Base-by-base conservation (phyloP, 2,797 vertebrate genomes). In the Hoplostethus mediterraneus region DNA sequence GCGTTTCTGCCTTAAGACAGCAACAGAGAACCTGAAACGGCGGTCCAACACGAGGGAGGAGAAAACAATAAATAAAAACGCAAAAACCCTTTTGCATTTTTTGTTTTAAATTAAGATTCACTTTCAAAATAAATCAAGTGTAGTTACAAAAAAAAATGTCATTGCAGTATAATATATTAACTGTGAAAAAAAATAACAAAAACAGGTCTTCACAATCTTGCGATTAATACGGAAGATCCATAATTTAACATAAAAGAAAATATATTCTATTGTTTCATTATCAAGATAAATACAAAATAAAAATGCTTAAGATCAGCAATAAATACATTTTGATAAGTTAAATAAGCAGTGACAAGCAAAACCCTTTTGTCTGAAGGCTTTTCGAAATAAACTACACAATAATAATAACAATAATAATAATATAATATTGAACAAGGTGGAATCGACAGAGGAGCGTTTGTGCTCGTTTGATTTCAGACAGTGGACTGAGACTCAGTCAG, bases 311-410 rank as follows among this genome's bases (percentile, higher is more conserved):
- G 94, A 95, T 97, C 94, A 95, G 94, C 95, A 97, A 97, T 97
- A 97, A 97, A 97, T 97, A 97, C 90, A 95, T 95, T 95, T 95
- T 95, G 95, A 96, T 97, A 97, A 96, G 95, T 96, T 96, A 96
- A 97, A 97, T 96, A 96, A 96, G 95, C 95, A 95, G 94, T 97
- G 95, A 96, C 93, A 94, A 95, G 94, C 95, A 93, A 95, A 95
- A 94, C 91, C 88, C 89, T 93, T 89, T 90, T 90, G 49, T 92
- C 47, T 90, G 92, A 93, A 93, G 94, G 94, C 94, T 94, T 74
- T 81, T 51, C 66, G 65, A 81, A 84, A 86, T 75, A 87, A 86
- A 67, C 76, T 61, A 75, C 69, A 87, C 65, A 83, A 69, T 55
- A 80, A 75, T 72, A 84, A 85, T 74, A 78, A 82, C 71, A 83